Base-by-base conservation (phyloP, 2,113 vertebrate species). In the Psilopogon haemacephalus region DNA sequence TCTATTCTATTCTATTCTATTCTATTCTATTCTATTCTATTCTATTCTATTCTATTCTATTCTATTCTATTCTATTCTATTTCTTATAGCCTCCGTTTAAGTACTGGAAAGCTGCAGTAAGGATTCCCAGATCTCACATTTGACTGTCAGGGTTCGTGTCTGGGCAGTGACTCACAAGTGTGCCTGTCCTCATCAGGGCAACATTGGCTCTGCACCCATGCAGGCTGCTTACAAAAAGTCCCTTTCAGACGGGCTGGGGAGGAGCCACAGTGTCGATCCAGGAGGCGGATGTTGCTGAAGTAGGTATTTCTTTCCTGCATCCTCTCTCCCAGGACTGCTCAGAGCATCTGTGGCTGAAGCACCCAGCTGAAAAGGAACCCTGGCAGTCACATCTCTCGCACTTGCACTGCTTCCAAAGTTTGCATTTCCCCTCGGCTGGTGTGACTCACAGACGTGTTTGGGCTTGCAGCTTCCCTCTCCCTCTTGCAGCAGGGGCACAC, bases 391-490 rank as follows among this genome's bases (percentile, higher is more conserved):
- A 32, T 35, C 68, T 65, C 74, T 62, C 1, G 0, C 10, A 1
- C 48, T 71, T 14, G 52, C 67, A 3, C 46, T 0, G 20, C 78
- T 85, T 76, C 88, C 87, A 88, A 2, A 7, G 2, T 76, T 62
- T 52, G 59, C 65, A n/a, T 79, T 93, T 94, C 94, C 93, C 74
- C 35, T 88, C 73, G 84, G 91, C 85, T 54, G 70, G 21, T 5
- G 8, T 89, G 92, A 89, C 71, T 95, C 79, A 78, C 38, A 10
- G 0, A 2, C 85, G 2, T 91, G 91, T 95, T 71, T 5, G 7
- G 44, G 92, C 96, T 95, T 95, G 96, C 91, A 88, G 84, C 69
- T 50, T 74, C 86, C 65, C 35, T 91, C 63, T 89, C 52, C 65
- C 60, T 77, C 86, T 90, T 32, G 6, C 58, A 60, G 72, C 72